phyloP scores from a whole-genome alignment of 1,140 invertebrate species.

The Myzus persicae region DNA sequence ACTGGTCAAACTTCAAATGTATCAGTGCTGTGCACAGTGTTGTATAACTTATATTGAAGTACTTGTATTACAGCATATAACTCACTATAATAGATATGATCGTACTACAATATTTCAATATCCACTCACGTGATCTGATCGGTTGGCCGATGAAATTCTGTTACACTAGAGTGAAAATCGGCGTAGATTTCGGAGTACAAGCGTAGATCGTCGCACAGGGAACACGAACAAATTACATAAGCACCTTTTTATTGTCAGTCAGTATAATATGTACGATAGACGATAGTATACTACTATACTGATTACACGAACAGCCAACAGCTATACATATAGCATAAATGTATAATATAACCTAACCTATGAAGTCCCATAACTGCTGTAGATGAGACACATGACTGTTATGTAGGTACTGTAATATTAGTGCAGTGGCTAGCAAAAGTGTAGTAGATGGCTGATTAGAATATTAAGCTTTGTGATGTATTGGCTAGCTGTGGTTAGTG shows the following conservation, averaged over 20 bases:
- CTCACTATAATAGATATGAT: neutral
- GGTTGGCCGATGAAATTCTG: neutral
- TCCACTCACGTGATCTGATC: neutral
- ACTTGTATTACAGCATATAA: neutral
- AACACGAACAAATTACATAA: neutral
- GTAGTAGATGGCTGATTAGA: neutral
- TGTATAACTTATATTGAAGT: too few relatives aligned
- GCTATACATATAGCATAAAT: neutral
- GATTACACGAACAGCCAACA: neutral
- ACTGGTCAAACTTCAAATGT: too few relatives aligned
- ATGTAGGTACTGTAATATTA: too few relatives aligned
- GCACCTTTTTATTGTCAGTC: too few relatives aligned
- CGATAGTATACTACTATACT: too few relatives aligned
- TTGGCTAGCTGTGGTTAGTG: too few relatives aligned
- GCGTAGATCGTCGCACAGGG: neutral
- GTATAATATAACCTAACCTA: neutral
- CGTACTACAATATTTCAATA: neutral
- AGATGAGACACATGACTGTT: neutral
- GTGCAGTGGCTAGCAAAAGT: neutral
- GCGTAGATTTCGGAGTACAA: neutral
- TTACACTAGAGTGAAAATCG: neutral
- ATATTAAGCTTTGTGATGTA: neutral
- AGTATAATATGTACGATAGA: neutral
- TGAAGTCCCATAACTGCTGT: neutral
- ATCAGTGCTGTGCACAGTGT: too few relatives aligned